These are phyloP conservation scores for Melitaea cinxia DNA, from an alignment of 1,140 invertebrate genomes.

Conservation along the genomic window DNA sequence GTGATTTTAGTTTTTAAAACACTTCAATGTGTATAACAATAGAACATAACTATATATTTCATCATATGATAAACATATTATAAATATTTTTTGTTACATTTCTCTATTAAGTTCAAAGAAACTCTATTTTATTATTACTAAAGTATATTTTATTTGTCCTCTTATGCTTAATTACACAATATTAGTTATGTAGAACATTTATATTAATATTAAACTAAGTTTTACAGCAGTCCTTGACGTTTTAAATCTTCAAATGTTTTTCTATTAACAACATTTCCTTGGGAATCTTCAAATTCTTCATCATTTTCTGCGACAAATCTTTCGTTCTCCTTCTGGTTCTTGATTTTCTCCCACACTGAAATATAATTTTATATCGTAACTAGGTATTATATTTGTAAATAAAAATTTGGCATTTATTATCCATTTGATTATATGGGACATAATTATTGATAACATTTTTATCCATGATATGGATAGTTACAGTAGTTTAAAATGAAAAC, in stretches of 20 bases:
- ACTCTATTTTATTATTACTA: too few species aligned
- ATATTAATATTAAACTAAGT: conserved; percentile 27
- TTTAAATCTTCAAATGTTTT: conserved; percentile 99
- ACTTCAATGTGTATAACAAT: too few species aligned
- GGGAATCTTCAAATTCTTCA: conserved; percentile 99
- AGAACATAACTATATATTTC: too few species aligned
- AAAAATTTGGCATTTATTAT: not conserved
- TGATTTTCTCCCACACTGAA: conserved; percentile 98
- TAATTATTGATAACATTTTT: too few species aligned
- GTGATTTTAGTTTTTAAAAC: too few species aligned
- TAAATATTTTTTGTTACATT: too few species aligned
- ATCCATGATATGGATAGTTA: too few species aligned
- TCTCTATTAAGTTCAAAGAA: too few species aligned
- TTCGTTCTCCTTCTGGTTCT: conserved; percentile 96
- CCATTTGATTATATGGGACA: not conserved
- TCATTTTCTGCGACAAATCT: conserved; percentile 98
- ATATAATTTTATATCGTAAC: not conserved
- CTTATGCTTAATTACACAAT: too few species aligned
- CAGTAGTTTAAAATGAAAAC: not conserved
- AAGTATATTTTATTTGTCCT: too few species aligned
- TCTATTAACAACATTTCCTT: conserved; percentile 99
- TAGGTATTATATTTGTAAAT: too few species aligned
- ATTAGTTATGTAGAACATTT: not conserved
- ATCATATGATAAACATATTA: too few species aligned
- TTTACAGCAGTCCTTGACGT: conserved; percentile 96